Conservation (phyloP, 2,113 vertebrate species). For the cattle (Bos taurus) region DNA sequence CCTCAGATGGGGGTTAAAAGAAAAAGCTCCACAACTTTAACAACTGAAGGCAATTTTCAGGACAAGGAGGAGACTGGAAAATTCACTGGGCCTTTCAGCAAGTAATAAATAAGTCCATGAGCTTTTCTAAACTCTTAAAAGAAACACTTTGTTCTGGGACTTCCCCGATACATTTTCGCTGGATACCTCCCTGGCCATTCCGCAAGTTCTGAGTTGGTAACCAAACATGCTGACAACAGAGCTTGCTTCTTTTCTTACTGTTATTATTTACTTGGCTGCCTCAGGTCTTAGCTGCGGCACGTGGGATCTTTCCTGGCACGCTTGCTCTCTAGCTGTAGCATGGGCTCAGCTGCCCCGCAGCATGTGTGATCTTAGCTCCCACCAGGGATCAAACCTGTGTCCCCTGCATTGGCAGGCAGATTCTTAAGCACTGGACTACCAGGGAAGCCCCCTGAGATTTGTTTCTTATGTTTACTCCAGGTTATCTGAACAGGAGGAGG, state of each 20-base stretch:
- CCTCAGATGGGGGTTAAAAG: not conserved
- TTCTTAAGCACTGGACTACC: not conserved
- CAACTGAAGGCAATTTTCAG: not conserved
- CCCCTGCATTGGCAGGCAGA: not conserved
- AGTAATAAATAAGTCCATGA: not conserved
- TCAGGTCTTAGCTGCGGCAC: not conserved
- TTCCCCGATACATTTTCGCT: not conserved
- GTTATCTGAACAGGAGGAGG: not conserved
- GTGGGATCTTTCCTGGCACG: not conserved
- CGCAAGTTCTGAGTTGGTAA: not conserved
- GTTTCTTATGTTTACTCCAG: not conserved
- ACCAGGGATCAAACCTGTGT: not conserved
- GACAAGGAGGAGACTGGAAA: not conserved
- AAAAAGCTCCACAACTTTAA: not conserved
- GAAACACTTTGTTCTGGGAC: not conserved
- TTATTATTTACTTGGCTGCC: not conserved
- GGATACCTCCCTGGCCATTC: not conserved
- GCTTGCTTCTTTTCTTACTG: not conserved
- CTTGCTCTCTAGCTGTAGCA: not conserved
- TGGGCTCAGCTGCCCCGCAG: not conserved
- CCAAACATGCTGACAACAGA: not conserved
- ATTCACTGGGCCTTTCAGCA: not conserved
- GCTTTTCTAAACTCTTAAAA: not conserved
- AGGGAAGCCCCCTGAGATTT: not conserved
- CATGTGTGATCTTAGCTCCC: not conserved